phyloP scores from a whole-genome alignment of 2,797 vertebrate genomes.

The Acanthopagrus latus region DNA sequence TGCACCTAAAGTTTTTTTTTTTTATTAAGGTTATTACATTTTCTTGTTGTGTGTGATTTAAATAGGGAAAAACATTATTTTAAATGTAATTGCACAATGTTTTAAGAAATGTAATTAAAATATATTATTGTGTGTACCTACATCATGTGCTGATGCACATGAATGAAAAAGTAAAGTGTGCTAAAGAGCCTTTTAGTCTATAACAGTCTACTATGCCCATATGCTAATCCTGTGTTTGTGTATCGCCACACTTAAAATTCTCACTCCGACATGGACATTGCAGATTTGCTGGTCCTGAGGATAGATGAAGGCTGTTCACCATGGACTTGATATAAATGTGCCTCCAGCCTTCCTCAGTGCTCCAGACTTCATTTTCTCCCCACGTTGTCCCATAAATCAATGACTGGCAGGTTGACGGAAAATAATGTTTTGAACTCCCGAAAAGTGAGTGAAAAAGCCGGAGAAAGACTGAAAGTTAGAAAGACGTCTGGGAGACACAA shows the following conservation, averaged over 20 bases:
- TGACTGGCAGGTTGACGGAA: conserved; percentile 51
- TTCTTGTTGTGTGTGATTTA: no score
- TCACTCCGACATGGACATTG: conserved; percentile 57
- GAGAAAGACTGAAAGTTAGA: background rate
- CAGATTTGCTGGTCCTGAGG: conserved; percentile 47
- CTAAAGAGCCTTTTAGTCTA: no score
- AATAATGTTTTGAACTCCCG: conserved; percentile 64
- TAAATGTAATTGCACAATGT: no score
- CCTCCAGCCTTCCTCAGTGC: conserved; percentile 53
- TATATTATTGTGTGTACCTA: no score
- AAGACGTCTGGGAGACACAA: background rate
- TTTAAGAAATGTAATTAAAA: no score
- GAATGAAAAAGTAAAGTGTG: no score
- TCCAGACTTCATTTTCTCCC: conserved; percentile 76
- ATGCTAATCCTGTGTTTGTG: conserved; percentile 39
- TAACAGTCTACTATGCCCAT: background rate
- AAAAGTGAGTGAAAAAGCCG: conserved; percentile 21
- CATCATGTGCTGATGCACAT: no score
- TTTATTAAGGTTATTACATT: no score
- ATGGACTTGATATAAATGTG: conserved; percentile 66
- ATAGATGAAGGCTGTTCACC: conserved; percentile 46
- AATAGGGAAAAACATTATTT: no score
- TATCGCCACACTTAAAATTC: conserved; percentile 44
- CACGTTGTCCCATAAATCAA: conserved; percentile 72
- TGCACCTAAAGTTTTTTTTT: no score